Conservation (phyloP, 2,113 vertebrate species). For the Progne subis region DNA sequence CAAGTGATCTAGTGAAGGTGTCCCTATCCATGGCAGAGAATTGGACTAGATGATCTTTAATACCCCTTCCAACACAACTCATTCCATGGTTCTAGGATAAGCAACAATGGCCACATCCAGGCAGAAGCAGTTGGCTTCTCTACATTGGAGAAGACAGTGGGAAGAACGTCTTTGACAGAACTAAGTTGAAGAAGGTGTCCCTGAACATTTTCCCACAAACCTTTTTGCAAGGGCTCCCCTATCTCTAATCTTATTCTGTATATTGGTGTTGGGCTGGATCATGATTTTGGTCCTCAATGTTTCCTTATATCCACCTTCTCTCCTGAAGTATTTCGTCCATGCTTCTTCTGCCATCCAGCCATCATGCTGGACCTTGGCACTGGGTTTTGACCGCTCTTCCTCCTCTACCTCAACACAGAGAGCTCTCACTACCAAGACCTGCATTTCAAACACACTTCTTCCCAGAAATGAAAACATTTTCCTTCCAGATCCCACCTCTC, state of each 20-base stretch:
- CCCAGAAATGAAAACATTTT: background rate
- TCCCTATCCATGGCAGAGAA: background rate
- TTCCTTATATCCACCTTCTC: background rate
- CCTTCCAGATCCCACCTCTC: background rate
- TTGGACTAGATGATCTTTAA: background rate
- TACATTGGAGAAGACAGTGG: background rate
- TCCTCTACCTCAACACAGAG: background rate
- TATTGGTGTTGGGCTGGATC: background rate
- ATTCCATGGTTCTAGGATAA: background rate
- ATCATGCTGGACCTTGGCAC: fast-evolving
- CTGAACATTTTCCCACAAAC: background rate
- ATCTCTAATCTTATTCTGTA: background rate
- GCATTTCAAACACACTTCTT: background rate
- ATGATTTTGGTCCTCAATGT: background rate
- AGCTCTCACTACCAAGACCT: background rate
- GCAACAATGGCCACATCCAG: background rate
- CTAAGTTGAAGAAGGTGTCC: background rate
- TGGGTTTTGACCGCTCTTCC: background rate
- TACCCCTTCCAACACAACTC: background rate
- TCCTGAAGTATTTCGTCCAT: background rate
- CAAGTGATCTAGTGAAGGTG: background rate
- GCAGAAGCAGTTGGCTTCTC: background rate
- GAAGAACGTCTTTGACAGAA: background rate
- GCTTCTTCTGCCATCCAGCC: background rate
- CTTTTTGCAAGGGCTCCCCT: background rate